Percentiles rank a stretch among this genome's conserved stretches.
Conservation (phyloP, 1,140 invertebrate genomes). For the Pinna nobilis region DNA sequence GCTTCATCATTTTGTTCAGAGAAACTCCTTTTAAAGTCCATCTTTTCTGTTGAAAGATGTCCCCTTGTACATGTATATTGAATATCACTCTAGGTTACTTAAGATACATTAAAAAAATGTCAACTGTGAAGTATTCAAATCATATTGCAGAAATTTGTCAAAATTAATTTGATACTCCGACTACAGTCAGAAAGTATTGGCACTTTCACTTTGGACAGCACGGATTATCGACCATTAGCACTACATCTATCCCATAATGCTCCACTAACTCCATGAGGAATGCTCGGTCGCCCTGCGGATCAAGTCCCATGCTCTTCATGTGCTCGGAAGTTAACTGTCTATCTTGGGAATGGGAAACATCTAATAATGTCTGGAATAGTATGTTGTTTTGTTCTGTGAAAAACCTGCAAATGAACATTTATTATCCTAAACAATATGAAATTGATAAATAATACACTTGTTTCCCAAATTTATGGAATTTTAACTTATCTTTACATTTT, state of each 20-base stretch:
- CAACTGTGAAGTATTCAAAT: no score
- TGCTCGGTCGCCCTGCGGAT: slow-evolving; percentile 72
- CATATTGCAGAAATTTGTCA: no score
- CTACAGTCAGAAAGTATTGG: no score
- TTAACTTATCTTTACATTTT: not conserved
- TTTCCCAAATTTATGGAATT: not conserved
- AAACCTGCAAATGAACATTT: slow-evolving; percentile 64
- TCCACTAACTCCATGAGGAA: slow-evolving; percentile 75
- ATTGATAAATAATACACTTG: not conserved
- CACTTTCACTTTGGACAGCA: slow-evolving; percentile 74
- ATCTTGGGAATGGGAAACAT: slow-evolving; percentile 72
- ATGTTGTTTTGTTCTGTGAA: slow-evolving; percentile 73
- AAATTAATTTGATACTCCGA: no score
- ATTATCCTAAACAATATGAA: not conserved
- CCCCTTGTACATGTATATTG: no score
- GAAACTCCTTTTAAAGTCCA: no score
- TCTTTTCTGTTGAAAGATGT: no score
- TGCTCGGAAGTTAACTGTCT: slow-evolving; percentile 73
- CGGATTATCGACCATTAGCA: slow-evolving; percentile 74
- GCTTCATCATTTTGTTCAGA: no score
- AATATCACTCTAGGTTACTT: no score
- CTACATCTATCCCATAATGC: slow-evolving; percentile 75
- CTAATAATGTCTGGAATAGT: slow-evolving; percentile 72
- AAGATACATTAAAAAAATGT: no score
- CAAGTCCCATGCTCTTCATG: slow-evolving; percentile 74